Conservation (phyloP, 2,888 invertebrate species). For the Gari tellinella region DNA sequence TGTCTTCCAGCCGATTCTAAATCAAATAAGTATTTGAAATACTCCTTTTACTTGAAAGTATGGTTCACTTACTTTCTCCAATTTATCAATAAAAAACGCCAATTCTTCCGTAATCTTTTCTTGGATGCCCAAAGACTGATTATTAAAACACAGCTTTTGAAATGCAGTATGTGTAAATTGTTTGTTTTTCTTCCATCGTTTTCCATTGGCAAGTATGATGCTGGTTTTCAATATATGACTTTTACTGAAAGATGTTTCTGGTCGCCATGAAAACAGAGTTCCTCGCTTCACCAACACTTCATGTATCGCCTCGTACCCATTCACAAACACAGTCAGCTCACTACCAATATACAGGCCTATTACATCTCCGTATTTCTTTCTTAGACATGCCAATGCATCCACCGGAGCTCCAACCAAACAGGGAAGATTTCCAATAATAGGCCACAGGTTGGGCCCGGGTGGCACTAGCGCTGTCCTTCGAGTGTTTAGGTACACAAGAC, state of each 20-base stretch:
- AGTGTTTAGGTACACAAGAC: background rate
- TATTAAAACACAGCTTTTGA: slow-evolving; percentile 42
- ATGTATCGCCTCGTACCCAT: slow-evolving; percentile 31
- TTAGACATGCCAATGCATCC: slow-evolving; percentile 11
- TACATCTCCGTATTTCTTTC: slow-evolving; percentile 43
- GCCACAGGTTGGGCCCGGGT: slow-evolving; percentile 40
- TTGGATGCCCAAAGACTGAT: slow-evolving; percentile 23
- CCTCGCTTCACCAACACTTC: slow-evolving; percentile 41
- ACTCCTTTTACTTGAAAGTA: too few relatives aligned
- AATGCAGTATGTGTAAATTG: slow-evolving; percentile 30
- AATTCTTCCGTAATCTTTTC: slow-evolving; percentile 40
- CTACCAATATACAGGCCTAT: slow-evolving; percentile 31
- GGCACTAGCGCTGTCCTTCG: slow-evolving; percentile 20
- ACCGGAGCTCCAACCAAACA: slow-evolving; percentile 12
- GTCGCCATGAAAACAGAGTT: slow-evolving; percentile 26
- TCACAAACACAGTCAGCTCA: slow-evolving; percentile 27
- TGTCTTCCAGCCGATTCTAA: too few relatives aligned
- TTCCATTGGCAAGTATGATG: slow-evolving; percentile 30
- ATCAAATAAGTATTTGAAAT: too few relatives aligned
- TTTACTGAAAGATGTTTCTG: slow-evolving; percentile 4
- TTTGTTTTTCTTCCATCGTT: slow-evolving; percentile 44
- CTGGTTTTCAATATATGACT: background rate
- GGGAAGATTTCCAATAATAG: slow-evolving; percentile 37
- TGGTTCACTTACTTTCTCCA: too few relatives aligned
- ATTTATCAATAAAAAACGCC: slow-evolving; percentile 11